These are phyloP conservation scores for Megaceryle torquata DNA, from an alignment of 2,113 vertebrate genomes.

Conservation along the genomic window DNA sequence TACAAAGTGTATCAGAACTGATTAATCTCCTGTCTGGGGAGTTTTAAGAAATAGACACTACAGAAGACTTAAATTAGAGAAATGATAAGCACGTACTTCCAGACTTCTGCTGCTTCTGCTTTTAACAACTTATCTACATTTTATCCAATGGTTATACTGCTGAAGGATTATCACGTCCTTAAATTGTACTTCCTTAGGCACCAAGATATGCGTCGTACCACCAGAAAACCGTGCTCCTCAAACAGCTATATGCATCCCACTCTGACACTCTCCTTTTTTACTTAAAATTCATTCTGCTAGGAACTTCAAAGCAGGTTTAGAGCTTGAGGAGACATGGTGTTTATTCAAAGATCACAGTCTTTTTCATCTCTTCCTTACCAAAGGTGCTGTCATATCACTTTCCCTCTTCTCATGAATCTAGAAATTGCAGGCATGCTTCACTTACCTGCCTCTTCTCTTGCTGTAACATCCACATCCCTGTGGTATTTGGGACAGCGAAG, in stretches of 20 bases:
- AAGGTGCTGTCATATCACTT: background rate
- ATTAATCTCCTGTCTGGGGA: background rate
- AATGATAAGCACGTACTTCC: background rate
- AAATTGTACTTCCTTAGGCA: background rate
- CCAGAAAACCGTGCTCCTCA: background rate
- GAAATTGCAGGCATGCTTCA: background rate
- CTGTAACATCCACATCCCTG: background rate
- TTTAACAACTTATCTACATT: background rate
- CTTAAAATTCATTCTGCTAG: slow-evolving; percentile 3
- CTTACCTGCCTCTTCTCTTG: background rate
- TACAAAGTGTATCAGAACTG: background rate
- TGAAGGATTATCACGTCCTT: background rate
- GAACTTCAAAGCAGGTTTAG: background rate
- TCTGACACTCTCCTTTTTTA: background rate
- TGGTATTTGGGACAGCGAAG: background rate
- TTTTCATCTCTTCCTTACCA: background rate
- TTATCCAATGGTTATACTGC: background rate
- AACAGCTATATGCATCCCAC: background rate
- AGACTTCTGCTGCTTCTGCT: background rate
- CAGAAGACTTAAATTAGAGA: background rate
- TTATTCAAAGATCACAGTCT: background rate
- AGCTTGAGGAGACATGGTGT: background rate
- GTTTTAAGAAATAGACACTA: background rate
- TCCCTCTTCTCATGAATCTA: background rate
- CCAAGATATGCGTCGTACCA: background rate